Evolutionary conservation across 23 tunicate species (phyloP).

Genomic region (Corella eumyota): DNA sequence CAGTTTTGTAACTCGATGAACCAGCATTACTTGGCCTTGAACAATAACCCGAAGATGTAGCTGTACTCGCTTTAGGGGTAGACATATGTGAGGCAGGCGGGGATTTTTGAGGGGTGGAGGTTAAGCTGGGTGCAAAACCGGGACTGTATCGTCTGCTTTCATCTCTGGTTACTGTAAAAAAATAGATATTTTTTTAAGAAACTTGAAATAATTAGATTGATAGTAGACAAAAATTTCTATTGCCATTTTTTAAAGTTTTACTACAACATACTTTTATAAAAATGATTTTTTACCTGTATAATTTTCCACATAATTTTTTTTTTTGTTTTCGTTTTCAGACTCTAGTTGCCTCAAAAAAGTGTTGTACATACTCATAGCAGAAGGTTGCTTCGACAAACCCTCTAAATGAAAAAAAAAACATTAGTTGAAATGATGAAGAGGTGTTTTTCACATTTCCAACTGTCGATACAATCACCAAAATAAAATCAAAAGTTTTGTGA

Average conservation of each 20-base stretch:
- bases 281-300: too few species aligned
- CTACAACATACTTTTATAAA: too few species aligned
- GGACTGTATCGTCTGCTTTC: slow-evolving; percentile 20
- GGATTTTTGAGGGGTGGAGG: slow-evolving; percentile 44
- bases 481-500: too few species aligned
- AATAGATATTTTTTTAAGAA: too few species aligned
- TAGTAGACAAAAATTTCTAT: too few species aligned
- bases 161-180: background rate
- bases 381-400: slow-evolving; percentile 7
- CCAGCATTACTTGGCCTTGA: slow-evolving; percentile 9
- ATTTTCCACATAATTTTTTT: too few species aligned
- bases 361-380: slow-evolving; percentile 26
- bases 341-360: slow-evolving; percentile 29
- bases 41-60: slow-evolving; percentile 11
- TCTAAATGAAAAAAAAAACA: too few species aligned
- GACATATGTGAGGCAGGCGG: slow-evolving; percentile 1
- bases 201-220: too few species aligned
- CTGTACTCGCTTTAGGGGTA: background rate
- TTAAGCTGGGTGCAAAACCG: slow-evolving; percentile 31
- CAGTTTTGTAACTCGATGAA: background rate
- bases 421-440: too few species aligned
- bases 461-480: too few species aligned
- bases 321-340: background rate
- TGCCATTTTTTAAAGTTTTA: too few species aligned
- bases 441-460: too few species aligned